Base-by-base conservation (phyloP, 2,888 invertebrate genomes). In the Tinea semifulvella region DNA sequence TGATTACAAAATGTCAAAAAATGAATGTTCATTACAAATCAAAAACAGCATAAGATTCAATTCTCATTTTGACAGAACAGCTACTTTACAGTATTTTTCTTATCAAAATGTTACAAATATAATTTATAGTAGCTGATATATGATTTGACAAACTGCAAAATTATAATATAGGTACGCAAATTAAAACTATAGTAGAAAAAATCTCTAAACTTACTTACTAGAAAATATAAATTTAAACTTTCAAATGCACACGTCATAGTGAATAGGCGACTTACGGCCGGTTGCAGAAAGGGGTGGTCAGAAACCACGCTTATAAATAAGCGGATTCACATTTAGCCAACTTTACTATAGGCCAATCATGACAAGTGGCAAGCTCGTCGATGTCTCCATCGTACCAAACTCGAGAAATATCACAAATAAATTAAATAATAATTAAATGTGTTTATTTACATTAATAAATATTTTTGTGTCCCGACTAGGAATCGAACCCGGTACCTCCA, bases 31-130 rank as follows among this genome's bases (percentile, higher is more conserved):
- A 36, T 36, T 36, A 14, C 2, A 42, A 36, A 45, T 20, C 40
- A 1, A 26, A 27, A 25, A 56, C 48, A 62, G 63, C 58, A 62
- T 61, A 57, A 75, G 74, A 73, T 76, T 73, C 70, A 56, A 63
- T 65, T 72, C 71, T 73, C 74, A 53, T 57, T 52, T 62, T 57
- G 56, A 55, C 54, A 56, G 57, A 53, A 52, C 48, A 51, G 51
- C 47, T 53, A 55, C 53, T 61, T 31, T 31, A 31, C 31, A 31
- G 3, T 14, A 31, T 31, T 31, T 31, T 31, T 2, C 22, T 22
- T 8, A n/a, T n/a, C n/a, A n/a, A n/a, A 22, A 22, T 22, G 22
- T 22, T 8, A 22, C 22, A 5, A 22, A 22, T 7, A 22, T 22
- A 7, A 5, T 22, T 22, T 22, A 22, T 7, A 22, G 6, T 8